A percentile compares a stretch with the other conserved stretches of the same genome.
phyloP scores from a whole-genome alignment of 2,888 invertebrate species.

The Napeogenes sylphis region DNA sequence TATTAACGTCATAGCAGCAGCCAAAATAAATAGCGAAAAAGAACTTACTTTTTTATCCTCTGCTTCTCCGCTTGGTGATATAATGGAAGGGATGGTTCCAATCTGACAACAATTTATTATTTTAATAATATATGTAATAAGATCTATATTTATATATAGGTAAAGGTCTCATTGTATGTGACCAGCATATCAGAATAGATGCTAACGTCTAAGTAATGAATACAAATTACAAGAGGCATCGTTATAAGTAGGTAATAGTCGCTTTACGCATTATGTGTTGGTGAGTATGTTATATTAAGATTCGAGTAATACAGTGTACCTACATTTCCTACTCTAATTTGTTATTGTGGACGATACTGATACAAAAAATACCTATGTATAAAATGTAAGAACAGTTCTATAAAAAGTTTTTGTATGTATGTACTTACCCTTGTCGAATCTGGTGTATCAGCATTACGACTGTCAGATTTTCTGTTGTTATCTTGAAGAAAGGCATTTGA shows the following conservation, averaged over 20 bases:
- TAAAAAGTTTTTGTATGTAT: not conserved
- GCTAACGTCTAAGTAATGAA: no score
- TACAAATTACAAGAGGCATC: no score
- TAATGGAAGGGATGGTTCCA: constrained; percentile 40
- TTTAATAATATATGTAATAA: no score
- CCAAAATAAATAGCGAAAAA: constrained; percentile 10
- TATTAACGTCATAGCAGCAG: constrained; percentile 22
- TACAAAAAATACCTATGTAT: not conserved
- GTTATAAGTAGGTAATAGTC: no score
- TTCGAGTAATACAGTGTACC: no score
- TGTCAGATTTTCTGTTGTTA: constrained; percentile 60
- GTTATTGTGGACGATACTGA: no score
- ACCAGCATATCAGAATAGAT: no score
- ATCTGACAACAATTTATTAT: constrained; percentile 33
- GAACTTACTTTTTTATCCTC: constrained; percentile 53
- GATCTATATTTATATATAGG: no score
- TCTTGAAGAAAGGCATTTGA: constrained; percentile 71
- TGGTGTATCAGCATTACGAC: constrained; percentile 62
- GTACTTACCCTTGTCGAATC: constrained; percentile 60
- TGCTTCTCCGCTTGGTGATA: constrained; percentile 45
- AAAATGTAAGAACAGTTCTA: not conserved
- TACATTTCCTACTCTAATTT: no score
- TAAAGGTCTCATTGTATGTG: no score
- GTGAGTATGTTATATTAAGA: no score
- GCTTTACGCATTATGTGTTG: no score